These are phyloP conservation scores for Oithona nana DNA, from an alignment of 2,888 invertebrate species.

Conservation along the genomic window DNA sequence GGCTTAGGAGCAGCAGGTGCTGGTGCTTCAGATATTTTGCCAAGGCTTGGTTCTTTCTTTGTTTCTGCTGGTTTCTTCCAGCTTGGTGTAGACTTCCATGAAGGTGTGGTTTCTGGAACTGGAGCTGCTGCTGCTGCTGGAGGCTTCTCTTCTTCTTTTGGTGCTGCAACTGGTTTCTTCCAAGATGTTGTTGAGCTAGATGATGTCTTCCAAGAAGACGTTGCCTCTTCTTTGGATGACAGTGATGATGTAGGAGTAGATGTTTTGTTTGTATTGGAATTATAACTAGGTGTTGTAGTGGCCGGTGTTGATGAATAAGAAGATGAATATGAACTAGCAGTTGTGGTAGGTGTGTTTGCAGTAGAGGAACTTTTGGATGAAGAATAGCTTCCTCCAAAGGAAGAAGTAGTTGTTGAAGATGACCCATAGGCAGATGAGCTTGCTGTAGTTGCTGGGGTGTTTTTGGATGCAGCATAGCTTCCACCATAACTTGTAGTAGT, in stretches of 20 bases:
- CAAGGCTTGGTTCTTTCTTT: not conserved
- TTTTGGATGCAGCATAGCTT: too few relatives aligned
- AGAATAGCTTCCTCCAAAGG: not conserved
- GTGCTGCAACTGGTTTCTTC: not conserved
- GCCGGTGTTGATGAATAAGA: not conserved
- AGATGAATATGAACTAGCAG: not conserved
- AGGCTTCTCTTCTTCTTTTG: not conserved
- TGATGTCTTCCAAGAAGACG: too few relatives aligned
- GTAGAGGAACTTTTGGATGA: not conserved
- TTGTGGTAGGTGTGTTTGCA: not conserved
- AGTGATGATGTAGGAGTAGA: too few relatives aligned
- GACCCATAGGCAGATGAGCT: not conserved
- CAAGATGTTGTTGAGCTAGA: not conserved
- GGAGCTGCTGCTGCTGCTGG: not conserved
- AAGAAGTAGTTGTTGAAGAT: not conserved
- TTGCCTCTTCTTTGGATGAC: too few relatives aligned
- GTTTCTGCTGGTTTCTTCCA: conserved; percentile 3
- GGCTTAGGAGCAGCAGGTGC: not conserved
- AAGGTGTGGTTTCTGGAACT: not conserved
- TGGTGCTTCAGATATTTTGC: not conserved
- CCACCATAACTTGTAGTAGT: too few relatives aligned
- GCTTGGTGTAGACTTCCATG: not conserved
- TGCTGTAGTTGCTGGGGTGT: too few relatives aligned
- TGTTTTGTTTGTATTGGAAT: too few relatives aligned
- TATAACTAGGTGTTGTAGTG: not conserved